Evolutionary conservation across 35 echinoderm and acorn worm genomes (phyloP), one percentile per base, ranked within the genome.

Genomic region (Chiridota heheva): DNA sequence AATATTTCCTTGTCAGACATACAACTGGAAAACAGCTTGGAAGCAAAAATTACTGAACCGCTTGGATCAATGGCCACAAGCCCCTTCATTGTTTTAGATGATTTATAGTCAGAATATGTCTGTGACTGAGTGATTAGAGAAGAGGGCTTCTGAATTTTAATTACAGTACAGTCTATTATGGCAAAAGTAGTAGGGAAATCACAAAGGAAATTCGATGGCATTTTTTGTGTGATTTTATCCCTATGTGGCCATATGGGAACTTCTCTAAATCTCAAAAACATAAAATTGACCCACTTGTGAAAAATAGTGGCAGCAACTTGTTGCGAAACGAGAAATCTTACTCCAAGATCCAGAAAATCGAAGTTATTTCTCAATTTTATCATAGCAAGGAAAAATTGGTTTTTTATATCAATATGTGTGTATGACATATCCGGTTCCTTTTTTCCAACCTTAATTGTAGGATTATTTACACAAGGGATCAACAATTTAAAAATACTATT

Each of bases 1-100:
- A 63, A 5, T 63, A 63, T 63, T 63, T 63, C 7, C 5, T 63
- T 63, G 60, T 63, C 60, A 63, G 22, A 63, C 7, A 63, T 63
- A 63, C n/a, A 63, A n/a, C 60, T 6, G 7, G 60, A 27, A 32
- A 63, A 63, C 7, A 7, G 60, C 24, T 32, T 63, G 24, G 60
- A 27, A 10, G 60, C 34, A 24, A 63, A 63, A n/a, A 63, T 10
- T 10, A 63, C 60, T 27, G 60, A 63, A 32, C 60, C 60, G 34
- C 60, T 10, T 63, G 60, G 60, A 63, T 63, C 25, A 5, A 32
- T 63, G 7, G 34, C 25, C 8, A 63, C 25, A 10, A 63, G 7
- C 25, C n/a, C 60, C 34, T 63, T 63, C 6, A 63, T 10, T n/a
- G 60, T 63, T 10, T n/a, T 10, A 32, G n/a, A 27, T 27, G 60